Conservation (phyloP, 2,888 invertebrate species). For the Choristoneura rosaceana region DNA sequence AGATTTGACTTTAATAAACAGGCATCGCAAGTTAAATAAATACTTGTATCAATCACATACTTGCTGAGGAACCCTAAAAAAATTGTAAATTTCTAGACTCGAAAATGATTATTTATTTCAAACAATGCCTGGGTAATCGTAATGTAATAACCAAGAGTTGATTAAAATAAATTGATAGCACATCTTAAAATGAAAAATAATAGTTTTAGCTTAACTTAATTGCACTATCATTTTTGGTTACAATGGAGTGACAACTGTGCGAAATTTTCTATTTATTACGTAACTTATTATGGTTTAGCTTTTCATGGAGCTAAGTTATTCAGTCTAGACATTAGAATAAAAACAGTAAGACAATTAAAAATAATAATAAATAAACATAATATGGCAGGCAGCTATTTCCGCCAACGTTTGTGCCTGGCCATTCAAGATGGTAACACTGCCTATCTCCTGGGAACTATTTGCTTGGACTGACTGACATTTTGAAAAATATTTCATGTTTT, state of each 20-base stretch:
- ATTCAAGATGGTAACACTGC: no score
- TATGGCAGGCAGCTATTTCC: no score
- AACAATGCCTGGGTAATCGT: background rate
- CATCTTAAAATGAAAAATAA: constrained; percentile 14
- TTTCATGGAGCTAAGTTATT: constrained; percentile 12
- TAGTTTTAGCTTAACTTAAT: constrained; percentile 17
- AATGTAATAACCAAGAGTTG: background rate
- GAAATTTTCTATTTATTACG: constrained; percentile 33
- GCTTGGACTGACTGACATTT: no score
- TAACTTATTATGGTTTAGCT: constrained; percentile 23
- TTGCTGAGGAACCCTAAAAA: no score
- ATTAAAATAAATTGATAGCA: constrained; percentile 4
- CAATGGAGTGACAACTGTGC: constrained; percentile 14
- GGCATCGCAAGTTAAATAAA: no score
- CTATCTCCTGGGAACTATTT: no score
- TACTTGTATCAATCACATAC: no score
- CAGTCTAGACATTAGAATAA: background rate
- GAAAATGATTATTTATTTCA: background rate
- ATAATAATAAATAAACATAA: no score
- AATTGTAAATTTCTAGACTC: no score
- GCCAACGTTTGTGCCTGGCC: no score
- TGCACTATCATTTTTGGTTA: constrained; percentile 13
- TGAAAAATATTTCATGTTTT: no score
- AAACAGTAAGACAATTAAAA: background rate
- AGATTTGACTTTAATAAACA: no score